A percentile compares a stretch with the other conserved stretches of the same genome.
These are phyloP conservation scores for Criorhina ranunculi DNA, from an alignment of 2,888 invertebrate genomes.

Conservation along the genomic window DNA sequence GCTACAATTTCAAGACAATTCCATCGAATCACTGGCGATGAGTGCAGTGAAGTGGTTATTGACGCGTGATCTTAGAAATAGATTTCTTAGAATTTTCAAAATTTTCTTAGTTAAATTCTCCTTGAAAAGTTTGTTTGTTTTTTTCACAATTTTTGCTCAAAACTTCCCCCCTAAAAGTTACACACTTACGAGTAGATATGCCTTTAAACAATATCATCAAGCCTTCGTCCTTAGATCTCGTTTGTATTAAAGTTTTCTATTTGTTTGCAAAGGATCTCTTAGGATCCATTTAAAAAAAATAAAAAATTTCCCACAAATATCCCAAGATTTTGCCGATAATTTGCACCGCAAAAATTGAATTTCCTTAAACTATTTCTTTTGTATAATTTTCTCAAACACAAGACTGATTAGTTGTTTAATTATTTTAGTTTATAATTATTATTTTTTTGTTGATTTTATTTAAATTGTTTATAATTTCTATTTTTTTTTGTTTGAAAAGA, in stretches of 20 bases:
- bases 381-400: constrained; percentile 65
- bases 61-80: constrained; percentile 68
- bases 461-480: constrained; percentile 25
- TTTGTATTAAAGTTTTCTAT: no score
- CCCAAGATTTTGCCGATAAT: no score
- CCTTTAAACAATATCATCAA: no score
- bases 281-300: no score
- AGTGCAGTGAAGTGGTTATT: constrained; percentile 63
- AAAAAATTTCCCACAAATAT: no score
- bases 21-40: constrained; percentile 22
- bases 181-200: neutral
- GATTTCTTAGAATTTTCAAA: constrained; percentile 7
- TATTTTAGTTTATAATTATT: constrained; percentile 49
- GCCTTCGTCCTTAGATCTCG: no score
- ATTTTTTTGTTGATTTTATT: constrained; percentile 45
- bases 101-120: constrained; percentile 9
- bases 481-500: constrained; percentile 20
- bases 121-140: neutral
- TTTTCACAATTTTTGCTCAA: constrained; percentile 14
- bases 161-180: constrained; percentile 12
- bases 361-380: constrained; percentile 16
- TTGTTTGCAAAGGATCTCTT: no score
- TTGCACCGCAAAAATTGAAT: neutral
- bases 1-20: constrained; percentile 41
- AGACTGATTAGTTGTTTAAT: constrained; percentile 77